Base-by-base conservation (phyloP, 2,797 vertebrate genomes). In the Sebastes aleutianus region DNA sequence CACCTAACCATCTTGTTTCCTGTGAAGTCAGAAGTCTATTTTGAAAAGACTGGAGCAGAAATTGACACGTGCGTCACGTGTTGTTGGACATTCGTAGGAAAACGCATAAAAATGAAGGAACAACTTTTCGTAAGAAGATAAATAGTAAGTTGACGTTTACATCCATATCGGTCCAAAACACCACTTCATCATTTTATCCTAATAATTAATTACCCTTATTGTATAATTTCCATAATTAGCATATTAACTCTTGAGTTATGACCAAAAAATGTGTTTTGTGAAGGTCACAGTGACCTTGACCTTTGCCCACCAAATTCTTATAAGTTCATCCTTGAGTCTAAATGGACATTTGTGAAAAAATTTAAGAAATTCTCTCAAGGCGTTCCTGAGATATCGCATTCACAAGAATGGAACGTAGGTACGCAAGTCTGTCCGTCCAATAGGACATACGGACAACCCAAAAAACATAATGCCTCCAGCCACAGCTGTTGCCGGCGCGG, bases 121-220 rank as follows among this genome's bases (percentile, higher is more conserved):
- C 16, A 20, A 50, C 47, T 50, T 50, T 50, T 50, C 8, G 3
- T 8, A 20, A 50, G 0, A 50, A 18, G 47, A 50, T 50, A 20
- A 8, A 18, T 50, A 50, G 18, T 8, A 50, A 50, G 47, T 50
- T 58, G 12, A 8, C 24, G 2, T 59, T 58, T 1, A 0, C 24
- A 16, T 59, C 57, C 26, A 27, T 27, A 0, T 61, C 2, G n/a
- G 9, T 62, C 29, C 1, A 59, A 56, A 56, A 56, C 2, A 24
- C 24, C 11, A 13, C n/a, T 24, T 29, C 26, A 59, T 59, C 13
- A 10, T 29, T 18, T 29, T 18, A n/a, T 62, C 29, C 59, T 2
- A 34, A n/a, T n/a, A 20, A 18, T 31, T 0, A 20, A 31, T 61
- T 0, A 18, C 8, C 43, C 6, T 18, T 3, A 47, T 18, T 31